Conservation (phyloP, 2,888 invertebrate species). For the Muschampia plurimacula region DNA sequence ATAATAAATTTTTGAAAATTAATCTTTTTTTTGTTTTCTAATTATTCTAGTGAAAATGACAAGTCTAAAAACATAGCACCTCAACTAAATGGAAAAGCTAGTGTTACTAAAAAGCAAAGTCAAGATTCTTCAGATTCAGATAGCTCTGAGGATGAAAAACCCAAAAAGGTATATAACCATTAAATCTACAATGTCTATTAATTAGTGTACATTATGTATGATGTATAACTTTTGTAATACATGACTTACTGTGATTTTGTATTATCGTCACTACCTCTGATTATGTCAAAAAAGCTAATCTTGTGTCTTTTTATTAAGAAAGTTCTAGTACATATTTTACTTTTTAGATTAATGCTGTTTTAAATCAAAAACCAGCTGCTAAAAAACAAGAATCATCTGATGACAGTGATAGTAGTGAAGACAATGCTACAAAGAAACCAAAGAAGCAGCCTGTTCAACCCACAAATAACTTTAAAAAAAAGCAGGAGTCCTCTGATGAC, state of each 20-base stretch:
- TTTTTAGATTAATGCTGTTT: conserved; percentile 46
- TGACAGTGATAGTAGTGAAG: conserved; percentile 65
- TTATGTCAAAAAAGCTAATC: background rate
- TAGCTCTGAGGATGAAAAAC: conserved; percentile 71
- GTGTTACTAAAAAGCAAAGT: conserved; percentile 58
- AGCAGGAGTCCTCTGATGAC: conserved; percentile 57
- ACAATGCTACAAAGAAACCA: conserved; percentile 59
- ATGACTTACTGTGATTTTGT: conserved; percentile 61
- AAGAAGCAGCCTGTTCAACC: conserved; percentile 56
- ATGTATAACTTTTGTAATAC: conserved; percentile 50
- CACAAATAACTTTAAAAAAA: conserved; percentile 52
- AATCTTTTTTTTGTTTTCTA: background rate
- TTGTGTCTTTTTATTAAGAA: background rate
- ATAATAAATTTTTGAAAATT: background rate
- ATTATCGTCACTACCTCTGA: conserved; percentile 79
- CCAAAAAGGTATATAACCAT: conserved; percentile 46
- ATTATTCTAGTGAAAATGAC: conserved; percentile 60
- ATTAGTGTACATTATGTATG: conserved; percentile 50
- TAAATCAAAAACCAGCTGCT: conserved; percentile 55
- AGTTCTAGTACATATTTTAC: conserved; percentile 5
- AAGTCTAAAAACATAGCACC: conserved; percentile 56
- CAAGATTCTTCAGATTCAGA: conserved; percentile 72
- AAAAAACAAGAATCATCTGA: conserved; percentile 70
- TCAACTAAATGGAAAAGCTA: conserved; percentile 65
- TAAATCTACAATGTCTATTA: background rate